Evolutionary conservation across 2,888 invertebrate species (phyloP), one percentile per base, ranked within the genome.

Genomic region (Desoria tigrina): DNA sequence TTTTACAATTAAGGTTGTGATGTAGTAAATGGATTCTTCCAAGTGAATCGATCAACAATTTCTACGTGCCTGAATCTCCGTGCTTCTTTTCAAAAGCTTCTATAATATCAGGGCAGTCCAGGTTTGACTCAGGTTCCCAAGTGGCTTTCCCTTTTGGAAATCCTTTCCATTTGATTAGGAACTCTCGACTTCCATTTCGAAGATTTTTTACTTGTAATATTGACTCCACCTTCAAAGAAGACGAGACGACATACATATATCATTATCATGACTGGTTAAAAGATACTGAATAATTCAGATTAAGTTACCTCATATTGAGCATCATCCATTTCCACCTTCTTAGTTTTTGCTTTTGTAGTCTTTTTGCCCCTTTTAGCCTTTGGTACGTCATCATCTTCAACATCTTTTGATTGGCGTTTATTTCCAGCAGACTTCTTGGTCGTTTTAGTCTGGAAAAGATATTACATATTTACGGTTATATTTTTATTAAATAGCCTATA

Each of bases 131-230:
- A 0, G 90, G 90, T 79, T 92, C 92, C 92, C 92, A 92, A 0
- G 90, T 88, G 78, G 90, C 88, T 66, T 87, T 86, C 57, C 86
- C 84, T 16, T 83, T 79, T 0, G 86, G 83, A 82, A 88, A 92
- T 26, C 91, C 91, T 78, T 91, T 91, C 92, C 92, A 92, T 69
- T 88, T 86, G 63, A 92, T 89, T 50, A 90, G 83, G 78, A 90
- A 92, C 73, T 90, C 87, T 16, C 87, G 83, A 55, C 83, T 82
- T 0, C 90, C 90, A 78, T 86, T 85, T 72, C 86, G 87, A 75
- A 86, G 87, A 75, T 84, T 83, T 69, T 88, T 86, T 16, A 88
- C 89, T 77, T 91, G 90, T 56, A 91, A 79, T 53, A 92, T 89
- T 66, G 86, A 85, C 2, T 89, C 89, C 23, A 91, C 90, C 85